Conservation (phyloP, 2,113 vertebrate genomes). For the Mellivora capensis region DNA sequence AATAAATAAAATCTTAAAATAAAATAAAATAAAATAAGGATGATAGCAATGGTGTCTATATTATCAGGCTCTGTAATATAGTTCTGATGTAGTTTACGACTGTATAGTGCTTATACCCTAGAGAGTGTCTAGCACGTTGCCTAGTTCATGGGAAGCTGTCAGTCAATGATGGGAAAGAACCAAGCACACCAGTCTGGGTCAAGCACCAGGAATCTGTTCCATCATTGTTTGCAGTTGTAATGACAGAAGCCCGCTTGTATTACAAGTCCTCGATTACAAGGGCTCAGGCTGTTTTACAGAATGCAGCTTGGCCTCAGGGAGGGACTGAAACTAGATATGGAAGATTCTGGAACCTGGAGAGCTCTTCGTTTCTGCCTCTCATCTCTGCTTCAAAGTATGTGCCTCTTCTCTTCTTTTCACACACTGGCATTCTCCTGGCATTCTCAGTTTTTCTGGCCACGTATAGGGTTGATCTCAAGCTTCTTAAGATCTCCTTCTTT, state of each 20-base stretch:
- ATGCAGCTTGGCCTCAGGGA: background rate
- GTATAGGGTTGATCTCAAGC: background rate
- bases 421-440: background rate
- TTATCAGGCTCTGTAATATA: background rate
- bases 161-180: background rate
- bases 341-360: background rate
- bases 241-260: background rate
- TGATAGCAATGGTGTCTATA: background rate
- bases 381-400: background rate
- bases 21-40: background rate
- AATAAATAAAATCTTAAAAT: too few relatives aligned
- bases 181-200: background rate
- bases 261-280: background rate
- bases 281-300: background rate
- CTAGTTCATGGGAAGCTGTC: background rate
- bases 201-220: background rate
- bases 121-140: background rate
- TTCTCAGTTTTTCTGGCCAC: background rate
- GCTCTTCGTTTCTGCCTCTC: background rate
- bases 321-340: background rate
- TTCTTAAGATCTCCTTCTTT: background rate
- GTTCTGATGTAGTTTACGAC: background rate
- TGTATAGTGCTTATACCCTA: background rate
- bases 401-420: background rate
- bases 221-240: background rate